Evolutionary conservation across 2,113 vertebrate species (phyloP), one percentile per base, ranked within the genome.

Genomic region (human (Homo sapiens)): DNA sequence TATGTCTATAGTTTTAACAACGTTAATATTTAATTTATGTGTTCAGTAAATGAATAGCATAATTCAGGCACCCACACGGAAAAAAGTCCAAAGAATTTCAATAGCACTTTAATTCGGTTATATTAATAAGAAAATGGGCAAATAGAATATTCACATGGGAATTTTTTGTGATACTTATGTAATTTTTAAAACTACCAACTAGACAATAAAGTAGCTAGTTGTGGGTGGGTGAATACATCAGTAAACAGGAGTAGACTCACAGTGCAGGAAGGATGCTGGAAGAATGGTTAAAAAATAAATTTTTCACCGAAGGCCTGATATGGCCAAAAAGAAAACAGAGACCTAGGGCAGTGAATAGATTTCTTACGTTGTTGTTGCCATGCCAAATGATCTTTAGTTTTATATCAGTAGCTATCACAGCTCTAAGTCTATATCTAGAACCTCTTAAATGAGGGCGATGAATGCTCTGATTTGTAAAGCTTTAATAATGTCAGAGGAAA

Each of bases 1-100:
- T 94, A 22, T 93, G 85, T 89, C 91, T 94, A 93, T 94, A 95
- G 97, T 96, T 97, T 78, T 97, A 97, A 78, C 64, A 89, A 82
- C n/a, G 81, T 55, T 94, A 94, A 95, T 97, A 97, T 75, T 93
- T 96, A 84, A 81, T 73, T 89, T 92, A 95, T 89, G 72, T 97
- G 48, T 85, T 96, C 45, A 2, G 45, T 85, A 76, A 97, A 66
- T 92, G 81, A 97, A 92, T 90, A 95, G 92, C 50, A 82, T 73
- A 78, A 87, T 73, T 96, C 14, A 45, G 78, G 32, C 88, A 94
- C 81, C 43, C n/a, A 59, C 85, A 61, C 5, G 89, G 30, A 16
- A 70, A 92, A 85, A 85, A 61, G 14, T 83, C 75, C 85, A 48
- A 45, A 90, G 72, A 94, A 75, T 3, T 66, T 79, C n/a, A 78